phyloP scores from a whole-genome alignment of 2,113 vertebrate species.

The Otus sunia region DNA sequence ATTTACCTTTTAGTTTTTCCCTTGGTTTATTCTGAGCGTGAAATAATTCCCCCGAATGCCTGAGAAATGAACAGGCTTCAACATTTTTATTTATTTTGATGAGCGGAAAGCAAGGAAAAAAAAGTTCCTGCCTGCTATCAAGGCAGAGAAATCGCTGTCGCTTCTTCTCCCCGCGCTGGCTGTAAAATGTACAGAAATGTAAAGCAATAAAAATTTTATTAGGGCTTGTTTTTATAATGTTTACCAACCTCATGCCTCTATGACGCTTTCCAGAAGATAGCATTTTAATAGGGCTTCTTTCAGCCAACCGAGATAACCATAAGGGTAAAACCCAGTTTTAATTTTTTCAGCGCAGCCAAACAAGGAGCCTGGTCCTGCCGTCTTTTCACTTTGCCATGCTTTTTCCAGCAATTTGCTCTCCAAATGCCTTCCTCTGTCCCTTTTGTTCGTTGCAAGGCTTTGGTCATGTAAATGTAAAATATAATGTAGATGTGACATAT shows the following conservation, averaged over 20 bases:
- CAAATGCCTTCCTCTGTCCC: not conserved
- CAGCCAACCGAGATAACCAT: not conserved
- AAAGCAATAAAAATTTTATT: conserved; percentile 34
- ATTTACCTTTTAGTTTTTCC: not conserved
- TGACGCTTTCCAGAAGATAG: conserved; percentile 56
- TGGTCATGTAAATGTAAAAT: not conserved
- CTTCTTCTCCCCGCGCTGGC: not conserved
- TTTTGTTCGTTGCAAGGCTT: not conserved
- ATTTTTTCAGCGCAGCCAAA: not conserved
- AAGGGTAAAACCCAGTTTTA: not conserved
- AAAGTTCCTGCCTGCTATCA: not conserved
- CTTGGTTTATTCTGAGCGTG: not conserved
- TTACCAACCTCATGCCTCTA: conserved; percentile 48
- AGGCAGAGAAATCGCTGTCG: not conserved
- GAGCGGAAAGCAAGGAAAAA: not conserved
- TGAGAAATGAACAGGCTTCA: not conserved
- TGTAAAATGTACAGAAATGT: conserved; percentile 60
- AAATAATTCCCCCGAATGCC: not conserved
- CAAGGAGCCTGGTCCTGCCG: not conserved
- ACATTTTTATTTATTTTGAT: conserved; percentile 47
- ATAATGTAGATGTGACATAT: not conserved
- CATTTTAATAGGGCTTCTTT: conserved; percentile 44
- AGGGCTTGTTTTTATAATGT: conserved; percentile 38
- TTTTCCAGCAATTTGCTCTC: not conserved
- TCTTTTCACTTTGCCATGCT: not conserved